Base-by-base conservation (phyloP, 2,888 invertebrate species). In the Nipponacmea schrenckii region DNA sequence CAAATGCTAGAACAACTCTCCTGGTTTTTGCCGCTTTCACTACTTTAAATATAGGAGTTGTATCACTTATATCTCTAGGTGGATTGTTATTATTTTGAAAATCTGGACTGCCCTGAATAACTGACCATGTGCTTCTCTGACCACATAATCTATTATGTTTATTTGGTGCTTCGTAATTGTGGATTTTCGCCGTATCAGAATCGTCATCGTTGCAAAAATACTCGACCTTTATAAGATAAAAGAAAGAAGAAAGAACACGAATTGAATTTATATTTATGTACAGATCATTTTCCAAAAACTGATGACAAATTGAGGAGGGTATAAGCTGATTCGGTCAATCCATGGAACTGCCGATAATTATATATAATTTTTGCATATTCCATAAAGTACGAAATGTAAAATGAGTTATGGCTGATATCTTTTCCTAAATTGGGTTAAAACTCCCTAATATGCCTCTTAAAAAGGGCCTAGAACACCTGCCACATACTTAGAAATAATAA, bases 101-200 rank as follows among this genome's bases (percentile, higher is more conserved):
- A 76, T 89, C 88, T 4, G 77, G 74, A 31, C 85, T 83, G 39
- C 83, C 76, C 26, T 76, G 73, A 69, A 89, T 92, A 26, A 93
- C 91, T 74, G 92, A 92, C 81, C 91, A 89, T 2, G 92, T 91
- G 81, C 92, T 92, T 64, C 90, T 89, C 39, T 92, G 89, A 71
- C 91, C 89, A 83, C 93, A 93, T 27, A 93, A 88, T 46, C 91
- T 89, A 85, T 93, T 93, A 76, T 93, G 93, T 86, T 92, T 92
- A 27, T 92, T 93, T 0, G 93, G 93, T 0, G 92, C 92, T 74
- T 91, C 90, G 5, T 90, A 89, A 83, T 93, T 92, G 87, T 93
- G 93, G 50, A 77, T 63, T 8, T 80, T 77, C 7, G 14, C 31
- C 7, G 66, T 62, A 64, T 81, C 74, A 8, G 66, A 62, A 0